Percentiles rank a stretch among this genome's conserved stretches.
phyloP scores from a whole-genome alignment of 2,888 invertebrate genomes.

The Danaus chrysippus region DNA sequence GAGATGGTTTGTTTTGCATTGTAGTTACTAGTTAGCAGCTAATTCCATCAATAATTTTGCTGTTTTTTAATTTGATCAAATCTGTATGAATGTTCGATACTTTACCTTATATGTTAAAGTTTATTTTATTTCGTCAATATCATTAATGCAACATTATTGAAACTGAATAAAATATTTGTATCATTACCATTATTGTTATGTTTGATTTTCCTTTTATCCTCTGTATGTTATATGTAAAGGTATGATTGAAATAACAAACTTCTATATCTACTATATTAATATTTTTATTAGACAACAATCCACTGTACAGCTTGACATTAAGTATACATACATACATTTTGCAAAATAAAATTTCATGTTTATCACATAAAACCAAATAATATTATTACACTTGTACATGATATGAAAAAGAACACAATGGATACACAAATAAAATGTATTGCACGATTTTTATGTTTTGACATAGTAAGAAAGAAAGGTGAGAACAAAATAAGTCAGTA shows the following conservation, averaged over 20 bases:
- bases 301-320: slow-evolving; percentile 41
- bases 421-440: no score
- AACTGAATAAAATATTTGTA: slow-evolving; percentile 41
- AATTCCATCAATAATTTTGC: neutral
- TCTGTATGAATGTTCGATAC: slow-evolving; percentile 47
- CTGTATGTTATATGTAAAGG: neutral
- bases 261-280: slow-evolving; percentile 34
- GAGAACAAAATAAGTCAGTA: no score
- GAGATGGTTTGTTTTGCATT: slow-evolving; percentile 5
- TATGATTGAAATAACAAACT: slow-evolving; percentile 19
- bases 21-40: slow-evolving; percentile 5
- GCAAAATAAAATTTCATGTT: slow-evolving; percentile 27
- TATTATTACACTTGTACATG: neutral
- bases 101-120: slow-evolving; percentile 47
- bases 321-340: slow-evolving; percentile 39
- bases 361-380: slow-evolving; percentile 29
- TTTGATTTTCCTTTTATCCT: slow-evolving; percentile 20
- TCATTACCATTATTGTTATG: slow-evolving; percentile 33
- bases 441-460: no score
- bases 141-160: slow-evolving; percentile 49
- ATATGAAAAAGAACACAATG: neutral
- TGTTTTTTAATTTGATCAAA: slow-evolving; percentile 11
- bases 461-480: no score
- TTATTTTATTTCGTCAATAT: slow-evolving; percentile 57
- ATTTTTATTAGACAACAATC: slow-evolving; percentile 41